Percentiles rank a stretch among this genome's conserved stretches.
phyloP scores from a whole-genome alignment of 2,888 invertebrate species.

The Deilephila porcellus region DNA sequence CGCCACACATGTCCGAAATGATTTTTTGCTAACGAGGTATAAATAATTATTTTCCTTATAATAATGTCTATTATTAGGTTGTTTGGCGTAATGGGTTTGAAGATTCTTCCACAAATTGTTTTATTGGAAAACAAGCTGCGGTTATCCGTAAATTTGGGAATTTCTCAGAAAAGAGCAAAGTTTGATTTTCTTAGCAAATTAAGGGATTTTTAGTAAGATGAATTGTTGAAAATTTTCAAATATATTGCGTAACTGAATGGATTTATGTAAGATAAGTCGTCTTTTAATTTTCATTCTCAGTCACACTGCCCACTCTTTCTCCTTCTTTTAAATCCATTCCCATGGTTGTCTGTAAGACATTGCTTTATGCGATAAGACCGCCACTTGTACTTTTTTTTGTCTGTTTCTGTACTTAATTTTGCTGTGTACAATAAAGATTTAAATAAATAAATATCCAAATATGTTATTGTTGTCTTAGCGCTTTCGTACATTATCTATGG shows the following conservation, averaged over 20 bases:
- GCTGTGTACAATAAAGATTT: too few species aligned
- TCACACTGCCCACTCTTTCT: too few species aligned
- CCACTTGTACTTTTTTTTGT: too few species aligned
- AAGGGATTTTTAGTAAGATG: not conserved
- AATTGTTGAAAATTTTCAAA: not conserved
- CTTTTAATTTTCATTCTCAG: not conserved
- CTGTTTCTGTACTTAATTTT: too few species aligned
- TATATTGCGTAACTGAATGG: not conserved
- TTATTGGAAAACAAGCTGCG: not conserved
- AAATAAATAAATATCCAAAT: too few species aligned
- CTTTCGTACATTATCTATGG: too few species aligned
- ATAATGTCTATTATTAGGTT: not conserved
- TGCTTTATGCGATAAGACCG: too few species aligned
- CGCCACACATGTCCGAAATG: slow-evolving; percentile 26
- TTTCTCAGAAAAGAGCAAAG: not conserved
- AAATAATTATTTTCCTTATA: not conserved
- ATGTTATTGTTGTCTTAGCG: too few species aligned
- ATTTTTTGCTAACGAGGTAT: slow-evolving; percentile 2
- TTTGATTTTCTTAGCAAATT: slow-evolving; percentile 13
- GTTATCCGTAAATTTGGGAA: not conserved
- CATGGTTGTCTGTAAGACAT: too few species aligned
- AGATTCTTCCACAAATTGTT: not conserved
- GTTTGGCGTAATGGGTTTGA: not conserved
- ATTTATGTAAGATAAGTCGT: not conserved
- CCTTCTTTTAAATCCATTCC: too few species aligned